Base-by-base conservation (phyloP, 2,113 vertebrate genomes). In the Notiomystis cincta region DNA sequence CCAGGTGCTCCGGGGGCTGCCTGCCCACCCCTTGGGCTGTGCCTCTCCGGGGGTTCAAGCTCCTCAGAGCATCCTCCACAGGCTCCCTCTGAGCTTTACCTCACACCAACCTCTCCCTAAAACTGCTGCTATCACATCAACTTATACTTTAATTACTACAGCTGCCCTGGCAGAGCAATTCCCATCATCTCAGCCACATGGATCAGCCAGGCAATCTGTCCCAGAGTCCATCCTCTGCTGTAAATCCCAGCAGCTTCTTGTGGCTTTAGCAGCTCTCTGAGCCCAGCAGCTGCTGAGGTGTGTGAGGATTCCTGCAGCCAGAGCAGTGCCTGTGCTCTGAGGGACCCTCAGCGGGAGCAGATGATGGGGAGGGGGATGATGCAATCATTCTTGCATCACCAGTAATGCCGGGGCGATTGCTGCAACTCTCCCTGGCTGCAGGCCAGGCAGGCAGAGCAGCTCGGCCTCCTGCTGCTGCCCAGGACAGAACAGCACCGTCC, bases 141-240 rank as follows among this genome's bases (percentile, higher is more conserved):
- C 7, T 22, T 58, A 1, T 44, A 1, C 1, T 28, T 20, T 31
- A 1, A n/a, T 31, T 71, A 10, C 48, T 14, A 2, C 1, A 1
- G 0, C 28, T 3, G 31, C 47, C 91, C 18, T 13, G 2, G 33
- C 69, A 81, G n/a, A 51, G 48, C 47, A 11, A 23, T 8, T 79
- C 82, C 58, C 60, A 7, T 4, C 51, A 6, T 5, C 67, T 25
- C 89, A 47, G 51, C 79, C 60, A 0, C 3, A 11, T 0, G 13
- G 76, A 53, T 10, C 54, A 17, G 30, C 5, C 6, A 22, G 51
- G 65, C 57, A 57, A 58, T 20, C 54, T 42, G 35, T 5, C 70
- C 66, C 69, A 24, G 66, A 16, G 10, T 1, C 60, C 65, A 10
- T 21, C 54, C 23, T 0, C 42, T 31, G 33, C 58, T 31, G 24